Conservation (phyloP, 2,113 vertebrate species). For the Megaleporinus macrocephalus region DNA sequence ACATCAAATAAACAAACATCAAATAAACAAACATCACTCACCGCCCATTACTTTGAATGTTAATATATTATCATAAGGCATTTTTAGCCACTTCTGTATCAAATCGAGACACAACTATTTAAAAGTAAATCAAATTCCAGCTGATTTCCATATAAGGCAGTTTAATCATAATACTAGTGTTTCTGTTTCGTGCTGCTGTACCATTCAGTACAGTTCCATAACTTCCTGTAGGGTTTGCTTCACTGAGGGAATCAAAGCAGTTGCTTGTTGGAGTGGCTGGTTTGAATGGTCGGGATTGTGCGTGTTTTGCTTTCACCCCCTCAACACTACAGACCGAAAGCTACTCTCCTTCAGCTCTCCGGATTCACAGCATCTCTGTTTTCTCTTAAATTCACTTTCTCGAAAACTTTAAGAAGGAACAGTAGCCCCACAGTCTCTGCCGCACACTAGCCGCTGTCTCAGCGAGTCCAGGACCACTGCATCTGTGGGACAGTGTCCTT, state of each 20-base stretch:
- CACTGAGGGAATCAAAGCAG: conserved; percentile 22
- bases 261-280: conserved; percentile 10
- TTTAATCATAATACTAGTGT: neutral
- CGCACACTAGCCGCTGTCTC: neutral
- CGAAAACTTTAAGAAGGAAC: conserved; percentile 14
- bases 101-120: too few relatives aligned
- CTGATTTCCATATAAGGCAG: too few relatives aligned
- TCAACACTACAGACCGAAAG: conserved; percentile 11
- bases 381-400: conserved; percentile 30
- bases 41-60: too few relatives aligned
- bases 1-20: too few relatives aligned
- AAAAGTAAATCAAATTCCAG: too few relatives aligned
- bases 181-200: neutral
- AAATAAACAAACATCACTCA: too few relatives aligned
- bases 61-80: too few relatives aligned
- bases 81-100: too few relatives aligned
- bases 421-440: neutral
- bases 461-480: conserved; percentile 12
- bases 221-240: neutral
- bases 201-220: neutral
- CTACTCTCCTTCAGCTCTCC: conserved; percentile 12
- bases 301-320: neutral
- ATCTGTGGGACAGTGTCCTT: conserved; percentile 34
- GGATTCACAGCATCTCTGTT: conserved; percentile 40
- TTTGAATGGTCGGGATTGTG: conserved; percentile 36